Evolutionary conservation across 2,113 vertebrate genomes (phyloP), one percentile per base, ranked within the genome.

Genomic region (Apteryx mantelli): DNA sequence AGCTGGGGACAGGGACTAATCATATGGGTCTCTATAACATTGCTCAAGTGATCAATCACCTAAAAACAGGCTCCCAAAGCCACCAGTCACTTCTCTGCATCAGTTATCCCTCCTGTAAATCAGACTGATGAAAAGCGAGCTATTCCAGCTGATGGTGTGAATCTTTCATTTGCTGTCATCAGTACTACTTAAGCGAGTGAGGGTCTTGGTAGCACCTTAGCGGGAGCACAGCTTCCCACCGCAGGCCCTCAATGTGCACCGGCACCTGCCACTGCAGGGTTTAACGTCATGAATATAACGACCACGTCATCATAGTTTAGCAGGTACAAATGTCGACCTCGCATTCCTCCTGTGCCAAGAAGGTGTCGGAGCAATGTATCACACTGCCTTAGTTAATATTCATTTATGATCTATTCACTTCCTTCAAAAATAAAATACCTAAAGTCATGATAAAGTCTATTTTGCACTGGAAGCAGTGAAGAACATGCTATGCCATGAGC

Each of bases 91-190:
- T 32, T 66, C 66, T 65, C 36, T 21, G 4, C 11, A 73, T 50
- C 58, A 82, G 46, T 65, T 34, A 20, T 32, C 40, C 65, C 38
- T 65, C 14, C 76, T 25, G 9, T 28, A 76, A 82, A 83, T 42
- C 44, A 63, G 66, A 44, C 1, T 8, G 68, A 40, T 44, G 73
- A 78, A 81, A 58, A 66, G 46, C 56, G 77, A 78, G 64, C 8
- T 53, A 40, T 60, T 55, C n/a, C 28, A 4, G 36, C 18, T 1
- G 0, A 34, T 17, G 32, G 26, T 21, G 32, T 28, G 60, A 68
- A 44, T 42, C 69, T 75, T 78, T 58, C 88, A 1, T 18, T 48
- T 71, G n/a, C 32, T 0, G 0, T 30, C 69, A 44, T 42, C 32
- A 52, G 26, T 10, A 66, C 65, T 8, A 22, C 13, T 36, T 50